Evolutionary conservation across 2,888 invertebrate genomes (phyloP), one percentile per base, ranked within the genome.

Genomic region (Deroplatys truncata): DNA sequence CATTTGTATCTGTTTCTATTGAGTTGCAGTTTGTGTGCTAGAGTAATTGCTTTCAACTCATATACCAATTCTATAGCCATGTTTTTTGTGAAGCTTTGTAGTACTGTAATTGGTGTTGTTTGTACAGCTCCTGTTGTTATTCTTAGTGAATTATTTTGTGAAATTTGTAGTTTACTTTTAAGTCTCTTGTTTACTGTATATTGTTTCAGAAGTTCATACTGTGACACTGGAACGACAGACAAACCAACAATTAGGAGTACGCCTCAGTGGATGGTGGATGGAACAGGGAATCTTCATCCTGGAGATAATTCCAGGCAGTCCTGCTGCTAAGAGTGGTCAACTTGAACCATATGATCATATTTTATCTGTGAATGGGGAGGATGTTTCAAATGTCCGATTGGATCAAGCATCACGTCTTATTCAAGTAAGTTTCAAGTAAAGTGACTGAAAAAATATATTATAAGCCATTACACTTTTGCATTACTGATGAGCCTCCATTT

Each of bases 331-430:
- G 89, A 94, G 94, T 92, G 93, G 93, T 1, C 92, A 93, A 72
- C 92, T 94, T 29, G 92, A 92, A 91, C 92, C 93, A n/a, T 93
- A 94, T 91, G 94, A 94, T 91, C 92, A 93, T 83, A 93, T 94
- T 84, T 92, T 94, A 85, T 93, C 94, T 91, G 94, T 94, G 85
- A 94, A 94, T 91, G 93, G 93, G 16, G 92, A 92, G 83, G 94
- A 94, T 91, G 93, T 94, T 72, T 92, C 93, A 0, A 92, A 93
- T 90, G 93, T 93, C 43, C 92, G 93, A n/a, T 93, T 94, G 90
- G 94, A 94, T 91, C 93, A 93, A 86, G 94, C 94, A 87, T 94
- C 94, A 35, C 90, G 91, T 49, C 91, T 92, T 82, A 92, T 92
- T 83, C 92, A 92, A 90, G 91, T 92, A 89, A 43, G 90, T 89